Evolutionary conservation across 2,113 vertebrate genomes (phyloP), one percentile per base, ranked within the genome.

Genomic region (Amazona guildingii): DNA sequence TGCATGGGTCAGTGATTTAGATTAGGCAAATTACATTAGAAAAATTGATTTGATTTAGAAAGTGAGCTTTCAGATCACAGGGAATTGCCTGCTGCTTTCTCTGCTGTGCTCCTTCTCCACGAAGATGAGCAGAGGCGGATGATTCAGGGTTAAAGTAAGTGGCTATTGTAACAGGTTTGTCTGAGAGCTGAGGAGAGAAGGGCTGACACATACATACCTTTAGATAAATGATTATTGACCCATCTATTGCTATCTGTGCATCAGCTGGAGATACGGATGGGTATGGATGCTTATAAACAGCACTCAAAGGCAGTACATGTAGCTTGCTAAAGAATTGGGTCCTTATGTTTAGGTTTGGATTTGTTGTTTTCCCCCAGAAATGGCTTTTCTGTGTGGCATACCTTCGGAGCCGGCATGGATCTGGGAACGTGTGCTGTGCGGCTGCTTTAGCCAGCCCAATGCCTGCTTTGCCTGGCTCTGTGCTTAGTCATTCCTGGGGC

Each of bases 1-100:
- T 54, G 84, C 39, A 55, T 28, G 85, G 85, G 94, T 95, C 96
- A 97, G 86, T 96, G 90, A 86, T 95, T 91, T 88, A 92, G 88
- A 85, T 66, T 81, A 96, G 79, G 94, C 78, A 90, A 95, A 92
- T 97, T 95, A 83, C 18, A 35, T 96, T 97, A 95, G 95, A 95
- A 92, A 95, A 95, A 90, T 94, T 63, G 84, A 97, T 95, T 94
- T 95, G 95, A 96, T 94, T 96, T 90, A 90, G 95, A 88, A 92
- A 94, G 86, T 76, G 94, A 93, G 91, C 85, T 86, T 90, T 90
- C 51, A 44, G 93, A 80, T 76, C 55, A 63, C 74, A 86, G 90
- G 79, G 93, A 88, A 93, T 97, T 96, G 94, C 88, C 76, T 92
- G 69, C 74, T 66, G 27, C 91, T 87, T 83, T 35, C 77, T 92